Base-by-base conservation (phyloP, 2,888 invertebrate species). In the Didymodactylos carnosus region DNA sequence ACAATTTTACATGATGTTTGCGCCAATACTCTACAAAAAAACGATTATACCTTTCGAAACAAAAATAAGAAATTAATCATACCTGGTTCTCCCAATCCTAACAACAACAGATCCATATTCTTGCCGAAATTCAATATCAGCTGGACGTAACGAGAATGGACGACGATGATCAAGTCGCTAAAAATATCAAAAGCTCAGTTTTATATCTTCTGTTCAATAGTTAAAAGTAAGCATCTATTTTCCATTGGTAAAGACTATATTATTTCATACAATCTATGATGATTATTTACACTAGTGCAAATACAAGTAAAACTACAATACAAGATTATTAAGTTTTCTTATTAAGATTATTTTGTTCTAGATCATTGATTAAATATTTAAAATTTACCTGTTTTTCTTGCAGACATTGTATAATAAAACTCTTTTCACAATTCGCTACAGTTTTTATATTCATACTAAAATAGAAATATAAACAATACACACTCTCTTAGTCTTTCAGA, bases 1-100 rank as follows among this genome's bases (percentile, higher is more conserved):
- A 89, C 88, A 41, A 95, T 87, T 84, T 92, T 91, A 84, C 92
- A 91, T 8, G 91, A 89, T 7, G 92, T 91, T 84, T 92, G 91
- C 0, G 91, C 90, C 77, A 93, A 82, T 27, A 91, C 90, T 82
- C 91, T 91, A 75, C 10, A 77, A 77, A 35, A 16, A 69, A 39
- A 49, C n/a, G n/a, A n/a, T 16, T 14, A 7, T 19, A 43, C 19
- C 41, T 35, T 69, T 69, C 70, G 16, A 29, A 35, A 62, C 62
- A 19, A 3, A 62, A 35, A 10, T 10, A n/a, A 7, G 11, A 7
- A 19, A 62, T 35, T 35, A 35, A 29, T 35, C 62, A 62, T 35
- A 62, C 62, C 35, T 62, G 19, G 62, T 62, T 29, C 29, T 11
- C 29, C 62, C 62, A 19, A 62, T 29, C 11, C 35, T 35, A 4